A percentile compares a stretch with the other conserved stretches of the same genome.
Conservation (phyloP, 2,113 vertebrate genomes). For the Neogobius melanostomus region DNA sequence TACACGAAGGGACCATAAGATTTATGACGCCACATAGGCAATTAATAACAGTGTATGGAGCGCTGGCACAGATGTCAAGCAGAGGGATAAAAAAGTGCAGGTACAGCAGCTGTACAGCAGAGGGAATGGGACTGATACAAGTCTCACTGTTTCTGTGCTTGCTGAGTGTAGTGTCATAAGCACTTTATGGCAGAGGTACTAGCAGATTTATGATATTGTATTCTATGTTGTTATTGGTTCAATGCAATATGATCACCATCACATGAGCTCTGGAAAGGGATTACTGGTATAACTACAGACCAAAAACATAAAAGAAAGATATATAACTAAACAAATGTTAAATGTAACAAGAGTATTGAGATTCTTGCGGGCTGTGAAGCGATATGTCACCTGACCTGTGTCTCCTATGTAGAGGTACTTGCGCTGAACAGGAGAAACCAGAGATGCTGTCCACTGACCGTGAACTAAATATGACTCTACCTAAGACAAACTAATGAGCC, state of each 20-base stretch:
- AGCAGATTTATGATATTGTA: slow-evolving; percentile 32
- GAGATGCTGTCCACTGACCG: slow-evolving; percentile 52
- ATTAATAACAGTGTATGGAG: slow-evolving; percentile 72
- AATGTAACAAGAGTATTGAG: background rate
- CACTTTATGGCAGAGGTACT: slow-evolving; percentile 30
- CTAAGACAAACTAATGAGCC: slow-evolving; percentile 48
- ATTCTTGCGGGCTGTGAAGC: slow-evolving; percentile 41
- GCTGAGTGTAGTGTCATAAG: slow-evolving; percentile 11
- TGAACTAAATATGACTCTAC: slow-evolving; percentile 58
- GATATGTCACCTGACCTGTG: slow-evolving; percentile 59
- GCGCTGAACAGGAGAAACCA: slow-evolving; percentile 50
- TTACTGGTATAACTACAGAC: slow-evolving; percentile 22
- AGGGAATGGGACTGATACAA: slow-evolving; percentile 60
- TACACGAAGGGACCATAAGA: slow-evolving; percentile 64
- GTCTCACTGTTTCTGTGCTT: slow-evolving; percentile 52
- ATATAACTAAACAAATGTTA: background rate
- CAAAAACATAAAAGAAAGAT: background rate
- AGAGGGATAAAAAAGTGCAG: slow-evolving; percentile 68
- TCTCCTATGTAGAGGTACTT: slow-evolving; percentile 44
- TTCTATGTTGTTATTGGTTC: slow-evolving; percentile 18
- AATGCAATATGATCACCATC: slow-evolving; percentile 36
- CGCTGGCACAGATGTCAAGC: slow-evolving; percentile 60
- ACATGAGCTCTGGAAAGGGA: slow-evolving; percentile 33
- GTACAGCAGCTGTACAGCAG: slow-evolving; percentile 74
- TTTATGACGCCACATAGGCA: slow-evolving; percentile 70